phyloP scores from a whole-genome alignment of 2,888 invertebrate genomes.

The Drosophila paramelanica region DNA sequence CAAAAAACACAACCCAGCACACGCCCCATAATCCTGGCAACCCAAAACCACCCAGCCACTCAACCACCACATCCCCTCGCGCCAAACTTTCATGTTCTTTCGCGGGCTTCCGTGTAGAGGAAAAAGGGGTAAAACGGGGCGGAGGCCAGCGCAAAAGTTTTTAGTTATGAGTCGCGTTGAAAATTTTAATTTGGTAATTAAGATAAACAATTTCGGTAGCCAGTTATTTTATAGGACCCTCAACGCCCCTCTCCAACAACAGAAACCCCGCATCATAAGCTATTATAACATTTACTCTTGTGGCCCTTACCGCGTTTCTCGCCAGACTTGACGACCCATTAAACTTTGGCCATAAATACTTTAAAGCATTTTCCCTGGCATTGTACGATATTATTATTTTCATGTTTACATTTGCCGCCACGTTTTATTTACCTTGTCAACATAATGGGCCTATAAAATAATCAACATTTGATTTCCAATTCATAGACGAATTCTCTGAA shows the following conservation, averaged over 20 bases:
- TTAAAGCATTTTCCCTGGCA: conserved; percentile 1
- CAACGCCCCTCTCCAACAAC: not conserved
- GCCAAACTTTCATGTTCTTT: conserved; percentile 42
- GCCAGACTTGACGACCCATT: conserved; percentile 51
- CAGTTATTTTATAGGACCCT: conserved; percentile 64
- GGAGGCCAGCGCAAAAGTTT: conserved; percentile 47
- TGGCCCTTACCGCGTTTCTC: not conserved
- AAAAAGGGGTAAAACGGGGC: too few species aligned
- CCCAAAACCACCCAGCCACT: conserved; percentile 8
- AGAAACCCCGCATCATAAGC: conserved; percentile 5
- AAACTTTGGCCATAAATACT: conserved; percentile 71
- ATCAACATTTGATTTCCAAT: conserved; percentile 46
- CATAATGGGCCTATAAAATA: conserved; percentile 39
- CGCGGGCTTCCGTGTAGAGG: not conserved
- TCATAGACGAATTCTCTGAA: not conserved
- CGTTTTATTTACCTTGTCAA: conserved; percentile 52
- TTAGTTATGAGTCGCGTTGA: conserved; percentile 60
- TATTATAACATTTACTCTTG: conserved; percentile 23
- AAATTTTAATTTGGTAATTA: conserved; percentile 82
- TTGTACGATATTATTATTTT: conserved; percentile 50
- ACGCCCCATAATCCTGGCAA: conserved; percentile 16
- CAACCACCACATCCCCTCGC: conserved; percentile 2
- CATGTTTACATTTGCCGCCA: conserved; percentile 40
- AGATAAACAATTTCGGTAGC: conserved; percentile 78
- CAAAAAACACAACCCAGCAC: conserved; percentile 34